Percentiles rank a stretch among this genome's conserved stretches.
Conservation (phyloP, 2,888 invertebrate species). For the Agrotis ipsilon region DNA sequence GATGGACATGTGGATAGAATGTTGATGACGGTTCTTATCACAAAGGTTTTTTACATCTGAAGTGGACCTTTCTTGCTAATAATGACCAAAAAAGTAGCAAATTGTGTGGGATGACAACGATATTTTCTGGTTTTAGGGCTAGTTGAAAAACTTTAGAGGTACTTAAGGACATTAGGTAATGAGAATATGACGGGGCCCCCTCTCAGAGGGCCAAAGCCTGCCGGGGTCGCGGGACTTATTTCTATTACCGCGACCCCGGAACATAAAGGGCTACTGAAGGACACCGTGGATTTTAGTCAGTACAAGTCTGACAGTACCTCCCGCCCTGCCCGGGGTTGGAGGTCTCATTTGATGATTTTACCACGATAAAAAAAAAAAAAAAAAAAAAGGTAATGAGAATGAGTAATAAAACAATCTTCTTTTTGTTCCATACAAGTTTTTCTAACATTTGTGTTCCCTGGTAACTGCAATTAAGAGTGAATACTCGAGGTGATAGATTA, state of each 20-base stretch:
- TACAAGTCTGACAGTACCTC: no score
- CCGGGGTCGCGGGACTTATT: no score
- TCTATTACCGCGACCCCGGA: no score
- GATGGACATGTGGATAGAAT: constrained; percentile 37
- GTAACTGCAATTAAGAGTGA: no score
- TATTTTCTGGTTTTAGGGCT: constrained; percentile 25
- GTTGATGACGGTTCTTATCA: constrained; percentile 47
- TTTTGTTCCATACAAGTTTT: neutral
- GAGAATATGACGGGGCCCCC: no score
- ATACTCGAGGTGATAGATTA: no score
- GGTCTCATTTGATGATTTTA: no score
- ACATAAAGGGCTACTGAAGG: no score
- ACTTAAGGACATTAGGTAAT: constrained; percentile 11
- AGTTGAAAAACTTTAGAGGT: constrained; percentile 1
- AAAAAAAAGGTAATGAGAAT: constrained; percentile 8
- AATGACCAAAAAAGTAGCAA: constrained; percentile 38
- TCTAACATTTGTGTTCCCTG: neutral
- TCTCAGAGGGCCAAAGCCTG: no score
- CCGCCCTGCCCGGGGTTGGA: no score
- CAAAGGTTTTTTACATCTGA: constrained; percentile 41
- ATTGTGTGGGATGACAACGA: constrained; percentile 30
- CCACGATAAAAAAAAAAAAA: no score
- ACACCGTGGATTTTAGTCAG: no score
- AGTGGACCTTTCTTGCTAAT: constrained; percentile 30
- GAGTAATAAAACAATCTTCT: constrained; percentile 1